Base-by-base conservation (phyloP, 2,888 invertebrate species). In the Papilio elwesi region DNA sequence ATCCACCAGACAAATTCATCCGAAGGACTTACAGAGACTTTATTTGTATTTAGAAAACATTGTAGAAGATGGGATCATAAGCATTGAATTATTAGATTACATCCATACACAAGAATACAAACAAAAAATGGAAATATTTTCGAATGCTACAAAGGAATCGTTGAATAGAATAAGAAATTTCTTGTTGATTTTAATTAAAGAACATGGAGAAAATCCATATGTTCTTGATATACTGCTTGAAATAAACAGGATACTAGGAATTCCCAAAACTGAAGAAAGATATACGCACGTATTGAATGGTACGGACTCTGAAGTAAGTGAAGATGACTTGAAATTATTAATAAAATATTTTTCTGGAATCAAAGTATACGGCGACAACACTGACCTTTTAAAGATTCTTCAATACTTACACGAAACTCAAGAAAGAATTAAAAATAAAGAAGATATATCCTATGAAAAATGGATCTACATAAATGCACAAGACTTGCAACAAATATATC, bases 81-180 rank as follows among this genome's bases (percentile, higher is more conserved):
- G 15, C 13, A 66, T 16, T 43, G 51, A 70, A 36, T 26, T 70
- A 65, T n/a, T 55, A 11, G n/a, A 70, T 47, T 43, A 64, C 43
- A 15, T 26, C 16, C 48, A 16, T 53, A n/a, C 6, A 5, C 43
- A 55, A 16, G n/a, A 47, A 68, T 9, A 63, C 47, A 26, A 53
- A 48, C 6, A 55, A 16, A 64, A 48, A 11, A 38, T 15, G 12
- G 36, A 65, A 26, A 3, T 57, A 51, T 51, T 72, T 12, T 36
- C 52, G 6, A 12, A n/a, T 15, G 36, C 48, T 13, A 7, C 51
- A 0, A 47, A n/a, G 26, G 67, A 36, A 26, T 36, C 71, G 6
- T 68, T 72, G 48, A 36, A 47, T 36, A 67, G 71, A 72, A 63
- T 72, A 6, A 72, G 67, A 62, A 59, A 48, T n/a, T 72, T 62